Evolutionary conservation across 2,797 vertebrate species (phyloP), one percentile per base, ranked within the genome.

Genomic region (Nasua narica): DNA sequence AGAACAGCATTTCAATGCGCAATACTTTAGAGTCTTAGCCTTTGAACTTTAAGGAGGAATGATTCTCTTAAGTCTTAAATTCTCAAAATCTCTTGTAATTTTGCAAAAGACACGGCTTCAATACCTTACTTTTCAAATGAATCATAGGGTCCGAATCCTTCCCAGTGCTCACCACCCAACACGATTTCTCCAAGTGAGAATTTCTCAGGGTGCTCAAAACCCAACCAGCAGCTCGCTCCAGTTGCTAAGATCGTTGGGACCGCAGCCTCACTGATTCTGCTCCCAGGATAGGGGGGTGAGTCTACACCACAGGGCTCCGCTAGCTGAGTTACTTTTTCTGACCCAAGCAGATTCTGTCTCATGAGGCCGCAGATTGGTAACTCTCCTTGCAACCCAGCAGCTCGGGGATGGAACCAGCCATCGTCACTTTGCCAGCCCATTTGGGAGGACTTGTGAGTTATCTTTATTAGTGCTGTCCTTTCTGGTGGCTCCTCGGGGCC

Each of bases 391-490:
- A 48, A 5, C 72, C 72, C 25, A 23, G 67, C 89, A 84, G 1
- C 93, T 87, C 2, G 10, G 58, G 46, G 85, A 62, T 0, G 0
- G 77, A 92, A 62, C 54, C 27, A 93, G 70, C 52, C 40, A 50
- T 79, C 10, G 0, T 87, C 35, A 7, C 60, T 89, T 29, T 97
- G 91, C 85, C 87, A 82, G 93, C 40, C 96, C 97, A 23, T 93
- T 94, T 72, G 72, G 81, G 85, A 72, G 91, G 21, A 95, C 0
- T 2, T 46, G 48, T 52, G 94, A 97, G 98, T 90, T 98, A 98
- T 90, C 62, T n/a, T 79, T 69, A 97, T 98, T 98, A 97, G 97
- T 93, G 50, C 86, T 91, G 86, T 70, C 97, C 95, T 88, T 95
- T 96, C 97, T 0, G 0, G 89, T 76, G 97, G 48, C 70, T 97